Base-by-base conservation (phyloP, 1,140 invertebrate genomes). In the Tigriopus japonicus region DNA sequence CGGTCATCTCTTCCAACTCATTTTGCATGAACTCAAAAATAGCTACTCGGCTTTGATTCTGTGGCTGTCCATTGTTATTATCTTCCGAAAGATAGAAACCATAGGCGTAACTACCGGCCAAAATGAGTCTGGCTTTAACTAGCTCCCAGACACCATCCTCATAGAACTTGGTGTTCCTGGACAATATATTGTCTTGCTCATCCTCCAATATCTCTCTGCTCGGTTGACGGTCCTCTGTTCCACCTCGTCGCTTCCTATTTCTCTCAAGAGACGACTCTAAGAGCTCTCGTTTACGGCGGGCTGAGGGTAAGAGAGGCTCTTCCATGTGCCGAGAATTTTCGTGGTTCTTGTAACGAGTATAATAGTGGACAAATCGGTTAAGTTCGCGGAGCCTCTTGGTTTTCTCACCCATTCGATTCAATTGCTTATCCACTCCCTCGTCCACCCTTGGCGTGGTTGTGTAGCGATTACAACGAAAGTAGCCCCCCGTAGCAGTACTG, bases 11-110 rank as follows among this genome's bases (percentile, higher is more conserved):
- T 69, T 82, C 81, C 52, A 83, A 67, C 68, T 83, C 81, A 63
- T 79, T 80, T 79, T 83, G 80, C 78, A 83, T 80, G 66, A 80
- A 81, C 69, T 83, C 81, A 71, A 83, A 83, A 42, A 82, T 81
- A 58, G 76, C 77, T 35, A 35, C 28, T 35, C 28, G 28, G 9
- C 9, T 35, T 9, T 35, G 28, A 35, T 68, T 79, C 80, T 66
- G 80, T 81, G 65, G 81, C 80, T 1, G 28, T 3, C 28, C 28
- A 35, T 35, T 35, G 28, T 79, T 78, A 67, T 79, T 79, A 65
- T 80, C 79, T 66, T 80, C 79, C 67, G 75, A 76, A 15, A 83
- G 66, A 66, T 81, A 82, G 67, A 78, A 83, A 1, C 80, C 81
- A 69, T 81, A 82, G 1, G 81, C 79, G 68, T 82, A 82, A 9